phyloP scores from a whole-genome alignment of 2,888 invertebrate species.

The Dione juno region DNA sequence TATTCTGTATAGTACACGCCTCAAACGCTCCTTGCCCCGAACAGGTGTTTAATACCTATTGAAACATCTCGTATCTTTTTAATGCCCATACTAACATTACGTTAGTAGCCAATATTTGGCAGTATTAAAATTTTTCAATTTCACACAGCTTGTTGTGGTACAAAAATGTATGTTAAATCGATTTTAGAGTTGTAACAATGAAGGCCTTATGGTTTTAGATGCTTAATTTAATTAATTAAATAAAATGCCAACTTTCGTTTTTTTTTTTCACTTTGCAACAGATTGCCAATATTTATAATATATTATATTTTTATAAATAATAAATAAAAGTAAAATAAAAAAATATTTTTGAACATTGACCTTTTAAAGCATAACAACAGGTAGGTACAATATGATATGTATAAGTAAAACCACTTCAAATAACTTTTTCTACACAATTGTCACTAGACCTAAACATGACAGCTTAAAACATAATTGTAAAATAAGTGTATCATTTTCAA shows the following conservation, averaged over 20 bases:
- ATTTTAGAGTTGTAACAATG: constrained; percentile 31
- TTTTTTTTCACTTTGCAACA: neutral
- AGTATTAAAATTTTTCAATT: constrained; percentile 42
- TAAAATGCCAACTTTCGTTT: constrained; percentile 3
- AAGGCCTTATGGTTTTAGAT: constrained; percentile 33
- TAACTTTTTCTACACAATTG: neutral
- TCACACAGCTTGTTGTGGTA: constrained; percentile 33
- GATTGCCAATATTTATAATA: neutral
- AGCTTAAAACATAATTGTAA: constrained; percentile 7
- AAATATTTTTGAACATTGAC: neutral
- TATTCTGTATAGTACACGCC: constrained; percentile 66
- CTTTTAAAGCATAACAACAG: neutral
- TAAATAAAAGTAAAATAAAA: neutral
- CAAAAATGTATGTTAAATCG: constrained; percentile 33
- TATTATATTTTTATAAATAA: neutral
- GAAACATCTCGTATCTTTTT: constrained; percentile 51
- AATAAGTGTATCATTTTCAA: constrained; percentile 37
- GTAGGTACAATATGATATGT: too few species aligned
- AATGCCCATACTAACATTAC: constrained; percentile 44
- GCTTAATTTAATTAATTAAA: constrained; percentile 29
- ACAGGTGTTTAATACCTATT: constrained; percentile 62
- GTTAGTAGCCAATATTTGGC: constrained; percentile 39
- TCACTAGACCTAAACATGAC: neutral
- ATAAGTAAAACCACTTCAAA: too few species aligned
- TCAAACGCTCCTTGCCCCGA: constrained; percentile 73